Evolutionary conservation across 2,797 vertebrate species (phyloP), one percentile per base, ranked within the genome.

Genomic region (Loriculus beryllinus): DNA sequence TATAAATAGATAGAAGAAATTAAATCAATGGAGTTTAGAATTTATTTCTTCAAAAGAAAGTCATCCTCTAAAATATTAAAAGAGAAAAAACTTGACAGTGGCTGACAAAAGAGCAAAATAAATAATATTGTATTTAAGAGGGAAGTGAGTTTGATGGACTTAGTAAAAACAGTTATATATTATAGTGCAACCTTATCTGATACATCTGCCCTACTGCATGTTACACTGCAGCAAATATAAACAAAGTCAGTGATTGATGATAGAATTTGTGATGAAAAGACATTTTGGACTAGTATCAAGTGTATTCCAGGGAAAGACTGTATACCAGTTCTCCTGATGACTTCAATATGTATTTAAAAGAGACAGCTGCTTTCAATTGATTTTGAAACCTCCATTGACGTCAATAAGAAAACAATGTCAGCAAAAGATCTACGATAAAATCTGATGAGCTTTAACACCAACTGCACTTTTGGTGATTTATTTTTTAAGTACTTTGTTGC

Each of bases 371-470:
- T 93, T 86, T 45, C 82, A 75, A 91, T 78, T 86, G 85, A 49
- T 82, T 60, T 45, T 75, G 88, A 81, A 95, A 64, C 20, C 69
- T 39, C 64, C 57, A 35, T 2, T 94, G 90, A 88, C 18, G 9
- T 94, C 92, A 95, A 15, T 21, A 64, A 68, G 76, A 81, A 92
- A 95, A 90, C 72, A 91, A 63, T 48, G 72, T 68, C 90, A 85
- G 78, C 72, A 56, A 63, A 89, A 82, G 56, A 70, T 63, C 59
- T 4, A 10, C 0, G 2, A 67, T 70, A 80, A 92, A 91, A 86
- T 43, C 56, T 39, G 40, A 88, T 22, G 40, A 75, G 43, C 57
- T 88, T 60, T 40, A 74, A 85, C 56, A 91, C 51, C 28, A 90
- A 86, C 48, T 56, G 56, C 2, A 18, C 48, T 80, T 85, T 71